Percentiles rank a stretch among this genome's conserved stretches.
phyloP scores from a whole-genome alignment of 2,888 invertebrate species.

The Tachystola acroxantha region DNA sequence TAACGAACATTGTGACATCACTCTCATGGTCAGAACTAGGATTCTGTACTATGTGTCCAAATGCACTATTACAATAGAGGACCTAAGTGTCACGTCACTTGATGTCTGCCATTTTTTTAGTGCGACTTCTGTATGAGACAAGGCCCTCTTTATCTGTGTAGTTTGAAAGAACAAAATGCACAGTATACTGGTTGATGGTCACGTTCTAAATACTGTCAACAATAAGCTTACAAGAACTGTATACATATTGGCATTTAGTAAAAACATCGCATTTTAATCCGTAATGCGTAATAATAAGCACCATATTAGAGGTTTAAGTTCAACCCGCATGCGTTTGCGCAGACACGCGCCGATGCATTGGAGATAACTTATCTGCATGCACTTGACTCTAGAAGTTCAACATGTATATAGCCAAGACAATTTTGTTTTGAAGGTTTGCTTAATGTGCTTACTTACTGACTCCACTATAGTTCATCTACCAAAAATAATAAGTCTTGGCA shows the following conservation, averaged over 20 bases:
- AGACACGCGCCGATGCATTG: slow-evolving; percentile 57
- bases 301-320: slow-evolving; percentile 13
- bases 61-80: too few relatives aligned
- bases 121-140: too few relatives aligned
- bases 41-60: too few relatives aligned
- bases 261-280: not conserved
- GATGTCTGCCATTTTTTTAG: too few relatives aligned
- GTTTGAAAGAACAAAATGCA: not conserved
- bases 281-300: not conserved
- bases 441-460: too few relatives aligned
- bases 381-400: slow-evolving; percentile 9
- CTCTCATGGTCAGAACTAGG: too few relatives aligned
- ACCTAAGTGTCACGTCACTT: too few relatives aligned
- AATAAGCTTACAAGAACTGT: slow-evolving; percentile 31
- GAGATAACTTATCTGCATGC: slow-evolving; percentile 9
- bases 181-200: slow-evolving; percentile 52
- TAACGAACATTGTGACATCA: too few relatives aligned
- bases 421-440: too few relatives aligned
- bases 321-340: slow-evolving; percentile 50
- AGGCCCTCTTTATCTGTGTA: too few relatives aligned
- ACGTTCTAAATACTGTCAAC: slow-evolving; percentile 60
- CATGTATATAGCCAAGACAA: not conserved
- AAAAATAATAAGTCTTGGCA: too few relatives aligned
- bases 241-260: slow-evolving; percentile 22
- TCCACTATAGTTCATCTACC: too few relatives aligned